Evolutionary conservation across 1,140 invertebrate genomes (phyloP), one percentile per base, ranked within the genome.

Genomic region (Ostrea denselamellosa): DNA sequence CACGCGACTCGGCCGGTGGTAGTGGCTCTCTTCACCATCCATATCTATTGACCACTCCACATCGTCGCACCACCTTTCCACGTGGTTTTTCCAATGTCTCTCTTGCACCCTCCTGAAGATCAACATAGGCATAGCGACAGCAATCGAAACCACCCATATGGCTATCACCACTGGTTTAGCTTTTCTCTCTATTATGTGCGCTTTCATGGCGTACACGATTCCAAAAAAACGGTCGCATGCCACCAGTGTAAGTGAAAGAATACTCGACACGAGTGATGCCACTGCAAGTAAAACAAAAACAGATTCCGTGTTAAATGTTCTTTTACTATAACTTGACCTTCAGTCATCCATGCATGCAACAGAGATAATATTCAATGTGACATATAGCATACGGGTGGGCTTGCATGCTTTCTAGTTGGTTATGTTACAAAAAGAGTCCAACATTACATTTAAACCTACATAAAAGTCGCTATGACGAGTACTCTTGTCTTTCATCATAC

Each of bases 171-270:
- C 94, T 92, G 94, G 90, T 52, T 90, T 89, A 25, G 93, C 92
- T 34, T 91, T 86, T 25, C 93, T 90, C 81, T 93, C 92, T 25
- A 93, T 93, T 86, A 94, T 92, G 87, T 94, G 92, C n/a, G 93
- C 93, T 86, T 93, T 93, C 92, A 94, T 92, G 56, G 94, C 92
- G 88, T 92, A 94, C 0, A 94, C 93, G 52, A 94, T 94, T 8
- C 93, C 94, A 87, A 94, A 94, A 87, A 94, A 94, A 83, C 95
- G 93, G 90, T 96, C 95, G 85, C 95, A 94, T 1, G 95, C 93
- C 52, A 96, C 95, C 53, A 95, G 93, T 8, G 94, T 95, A 85
- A 96, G 87, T 4, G 95, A 96, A 34, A 96, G 91, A 19, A 96
- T 95, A 86, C 95, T 95, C 44, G 94, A 93, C 12, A 95, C 94